phyloP scores from a whole-genome alignment of 2,113 vertebrate species.

The Mus spicilegus region DNA sequence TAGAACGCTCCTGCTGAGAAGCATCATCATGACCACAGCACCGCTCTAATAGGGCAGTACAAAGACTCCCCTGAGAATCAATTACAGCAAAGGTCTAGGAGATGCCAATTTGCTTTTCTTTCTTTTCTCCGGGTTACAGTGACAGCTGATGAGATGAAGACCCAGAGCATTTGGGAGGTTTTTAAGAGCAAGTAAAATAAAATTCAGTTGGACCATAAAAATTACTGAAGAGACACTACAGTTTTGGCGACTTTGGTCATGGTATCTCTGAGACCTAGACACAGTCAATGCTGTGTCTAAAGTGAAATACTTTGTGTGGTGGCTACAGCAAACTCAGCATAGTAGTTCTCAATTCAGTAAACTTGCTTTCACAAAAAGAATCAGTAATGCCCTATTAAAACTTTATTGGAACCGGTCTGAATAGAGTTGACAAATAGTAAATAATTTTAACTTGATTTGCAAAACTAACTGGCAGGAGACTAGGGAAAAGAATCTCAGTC shows the following conservation, averaged over 20 bases:
- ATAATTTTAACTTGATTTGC: not conserved
- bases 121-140: constrained; percentile 70
- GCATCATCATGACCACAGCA: constrained; percentile 63
- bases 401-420: not conserved
- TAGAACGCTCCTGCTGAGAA: constrained; percentile 76
- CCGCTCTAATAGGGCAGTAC: constrained; percentile 72
- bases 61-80: constrained; percentile 70
- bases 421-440: not conserved
- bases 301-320: not conserved
- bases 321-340: not conserved
- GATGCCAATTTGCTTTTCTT: constrained; percentile 75
- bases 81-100: constrained; percentile 41
- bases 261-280: not conserved
- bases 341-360: not conserved
- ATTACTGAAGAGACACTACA: not conserved
- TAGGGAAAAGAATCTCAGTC: not conserved
- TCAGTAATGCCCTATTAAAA: not conserved
- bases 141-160: constrained; percentile 75
- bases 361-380: not conserved
- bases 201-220: constrained; percentile 37
- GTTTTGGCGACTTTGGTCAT: not conserved
- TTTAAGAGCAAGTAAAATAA: not conserved
- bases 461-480: not conserved
- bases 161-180: not conserved
- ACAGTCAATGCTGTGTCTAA: not conserved